Evolutionary conservation across 1,140 invertebrate genomes (phyloP).

Genomic region (Doryteuthis pealeii): DNA sequence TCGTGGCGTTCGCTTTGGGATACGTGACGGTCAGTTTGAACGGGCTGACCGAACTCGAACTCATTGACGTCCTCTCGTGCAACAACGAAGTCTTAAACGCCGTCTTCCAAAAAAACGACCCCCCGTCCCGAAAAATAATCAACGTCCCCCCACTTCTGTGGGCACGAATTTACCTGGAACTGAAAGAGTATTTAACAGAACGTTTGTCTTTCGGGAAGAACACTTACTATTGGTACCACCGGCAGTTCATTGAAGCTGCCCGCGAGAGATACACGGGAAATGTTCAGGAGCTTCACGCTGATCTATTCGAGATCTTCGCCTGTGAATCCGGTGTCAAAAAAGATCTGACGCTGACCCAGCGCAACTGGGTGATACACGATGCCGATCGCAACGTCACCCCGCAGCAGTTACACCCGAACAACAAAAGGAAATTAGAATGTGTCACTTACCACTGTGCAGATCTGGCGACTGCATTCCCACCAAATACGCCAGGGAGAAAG

Average conservation of each 20-base stretch:
- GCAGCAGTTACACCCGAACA: slow-evolving; percentile 32
- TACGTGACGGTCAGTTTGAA: slow-evolving; percentile 60
- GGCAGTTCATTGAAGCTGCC: slow-evolving; percentile 92
- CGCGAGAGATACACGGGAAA: slow-evolving; percentile 82
- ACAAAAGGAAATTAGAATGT: slow-evolving; percentile 44
- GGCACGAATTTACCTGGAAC: slow-evolving; percentile 69
- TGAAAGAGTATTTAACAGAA: slow-evolving; percentile 73
- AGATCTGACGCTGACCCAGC: slow-evolving; percentile 31
- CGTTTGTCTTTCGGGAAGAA: slow-evolving; percentile 62
- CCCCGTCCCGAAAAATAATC: slow-evolving; percentile 50
- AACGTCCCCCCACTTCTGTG: slow-evolving; percentile 65
- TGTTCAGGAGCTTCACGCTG: slow-evolving; percentile 32
- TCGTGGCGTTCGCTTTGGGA: slow-evolving; percentile 73
- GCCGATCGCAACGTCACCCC: slow-evolving; percentile 49
- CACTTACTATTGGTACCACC: slow-evolving; percentile 80
- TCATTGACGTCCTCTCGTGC: slow-evolving; percentile 58
- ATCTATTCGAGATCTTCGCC: slow-evolving; percentile 38
- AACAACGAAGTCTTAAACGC: slow-evolving; percentile 54
- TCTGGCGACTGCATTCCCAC: slow-evolving; percentile 22
- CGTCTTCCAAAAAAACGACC: slow-evolving; percentile 54
- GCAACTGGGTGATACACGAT: slow-evolving; percentile 35
- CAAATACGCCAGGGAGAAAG: slow-evolving; percentile 30
- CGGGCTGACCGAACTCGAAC: slow-evolving; percentile 54
- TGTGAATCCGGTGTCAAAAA: slow-evolving; percentile 37
- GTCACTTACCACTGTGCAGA: slow-evolving; percentile 41